Evolutionary conservation across 2,113 vertebrate species (phyloP).

Genomic region (Myodes glareolus): DNA sequence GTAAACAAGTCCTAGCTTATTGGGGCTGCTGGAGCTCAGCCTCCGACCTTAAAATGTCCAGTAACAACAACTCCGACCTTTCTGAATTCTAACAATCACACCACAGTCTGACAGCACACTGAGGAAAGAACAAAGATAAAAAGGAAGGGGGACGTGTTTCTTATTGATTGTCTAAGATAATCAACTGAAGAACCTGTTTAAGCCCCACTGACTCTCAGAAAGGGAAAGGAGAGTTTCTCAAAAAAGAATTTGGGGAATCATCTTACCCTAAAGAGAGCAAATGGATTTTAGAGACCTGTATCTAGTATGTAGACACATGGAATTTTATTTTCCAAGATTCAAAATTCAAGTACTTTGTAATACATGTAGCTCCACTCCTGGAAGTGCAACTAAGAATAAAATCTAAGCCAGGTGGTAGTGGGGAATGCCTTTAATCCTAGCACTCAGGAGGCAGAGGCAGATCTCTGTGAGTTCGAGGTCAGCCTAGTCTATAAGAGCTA

Average conservation of each 20-base stretch:
- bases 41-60: not conserved
- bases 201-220: not conserved
- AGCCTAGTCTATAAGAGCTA: too few relatives aligned
- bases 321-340: conserved; percentile 36
- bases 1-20: not conserved
- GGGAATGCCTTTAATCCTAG: too few relatives aligned
- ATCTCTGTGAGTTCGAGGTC: too few relatives aligned
- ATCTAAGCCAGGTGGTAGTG: not conserved
- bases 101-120: not conserved
- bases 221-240: not conserved
- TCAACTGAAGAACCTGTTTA: not conserved
- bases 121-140: conserved; percentile 5
- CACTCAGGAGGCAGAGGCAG: too few relatives aligned
- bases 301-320: not conserved
- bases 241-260: not conserved
- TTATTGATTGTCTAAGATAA: conserved; percentile 8
- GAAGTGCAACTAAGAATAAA: not conserved
- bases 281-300: not conserved
- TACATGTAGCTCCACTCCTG: not conserved
- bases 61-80: not conserved
- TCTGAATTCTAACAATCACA: not conserved
- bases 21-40: not conserved
- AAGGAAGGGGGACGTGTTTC: not conserved
- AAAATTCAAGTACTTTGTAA: conserved; percentile 8
- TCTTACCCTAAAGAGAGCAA: conserved; percentile 14